Conservation (phyloP, 1,140 invertebrate genomes). For the Nephila pilipes region DNA sequence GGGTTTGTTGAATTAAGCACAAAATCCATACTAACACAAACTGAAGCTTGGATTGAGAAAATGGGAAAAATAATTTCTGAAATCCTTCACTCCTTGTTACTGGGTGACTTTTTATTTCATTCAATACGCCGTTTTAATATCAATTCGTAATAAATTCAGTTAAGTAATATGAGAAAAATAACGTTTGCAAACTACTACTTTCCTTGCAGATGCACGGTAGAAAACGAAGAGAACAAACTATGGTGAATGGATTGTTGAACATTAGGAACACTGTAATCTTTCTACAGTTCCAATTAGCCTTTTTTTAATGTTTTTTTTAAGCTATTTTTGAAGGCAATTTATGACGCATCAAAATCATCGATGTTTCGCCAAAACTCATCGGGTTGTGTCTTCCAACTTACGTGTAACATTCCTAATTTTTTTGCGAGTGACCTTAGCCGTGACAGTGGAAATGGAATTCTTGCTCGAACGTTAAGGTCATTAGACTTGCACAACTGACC, state of each 20-base stretch:
- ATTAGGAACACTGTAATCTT: too few species aligned
- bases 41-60: too few species aligned
- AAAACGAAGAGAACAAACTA: neutral
- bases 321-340: neutral
- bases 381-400: neutral
- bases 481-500: conserved; percentile 23
- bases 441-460: conserved; percentile 34
- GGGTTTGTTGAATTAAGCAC: too few species aligned
- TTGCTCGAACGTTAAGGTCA: conserved; percentile 29
- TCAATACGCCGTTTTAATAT: too few species aligned
- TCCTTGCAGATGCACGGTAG: neutral
- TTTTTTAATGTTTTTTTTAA: neutral
- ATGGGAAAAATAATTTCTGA: too few species aligned
- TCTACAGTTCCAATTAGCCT: neutral
- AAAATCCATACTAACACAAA: too few species aligned
- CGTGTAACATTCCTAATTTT: neutral
- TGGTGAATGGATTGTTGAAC: neutral
- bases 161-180: too few species aligned
- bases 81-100: too few species aligned
- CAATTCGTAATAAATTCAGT: too few species aligned
- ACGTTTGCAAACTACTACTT: neutral
- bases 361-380: conserved; percentile 8
- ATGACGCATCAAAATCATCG: neutral
- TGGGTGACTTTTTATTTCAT: too few species aligned
- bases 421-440: neutral